Percentiles rank a stretch among this genome's conserved stretches.
These are phyloP conservation scores for Oscheius sp. DNA, from an alignment of 2,888 invertebrate species.

Conservation along the genomic window DNA sequence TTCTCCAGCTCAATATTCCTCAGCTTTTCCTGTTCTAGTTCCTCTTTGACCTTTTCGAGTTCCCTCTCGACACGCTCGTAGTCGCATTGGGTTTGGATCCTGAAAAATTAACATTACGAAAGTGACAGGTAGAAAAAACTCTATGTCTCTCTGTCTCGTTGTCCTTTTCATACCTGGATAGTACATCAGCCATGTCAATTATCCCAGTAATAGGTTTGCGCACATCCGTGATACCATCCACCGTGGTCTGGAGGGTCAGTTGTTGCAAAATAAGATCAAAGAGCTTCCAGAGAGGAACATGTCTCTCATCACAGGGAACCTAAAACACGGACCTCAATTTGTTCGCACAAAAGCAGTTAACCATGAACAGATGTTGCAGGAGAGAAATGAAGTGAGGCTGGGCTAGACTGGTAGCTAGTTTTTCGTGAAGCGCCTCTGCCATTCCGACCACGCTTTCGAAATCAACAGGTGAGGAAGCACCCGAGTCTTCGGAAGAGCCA, in stretches of 20 bases:
- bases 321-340: conserved; percentile 44
- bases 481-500: conserved; percentile 50
- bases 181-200: conserved; percentile 66
- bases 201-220: conserved; percentile 51
- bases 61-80: conserved; percentile 66
- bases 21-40: conserved; percentile 61
- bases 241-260: conserved; percentile 64
- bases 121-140: neutral
- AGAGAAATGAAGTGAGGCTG: conserved; percentile 92
- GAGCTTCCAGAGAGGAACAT: conserved; percentile 91
- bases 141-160: too few species aligned
- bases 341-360: conserved; percentile 73
- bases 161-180: conserved; percentile 46
- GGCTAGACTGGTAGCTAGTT: conserved; percentile 86
- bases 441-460: conserved; percentile 85
- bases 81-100: conserved; percentile 68
- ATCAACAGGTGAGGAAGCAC: conserved; percentile 65
- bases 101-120: conserved; percentile 19
- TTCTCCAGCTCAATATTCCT: conserved; percentile 66
- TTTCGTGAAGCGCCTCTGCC: conserved; percentile 81
- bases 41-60: conserved; percentile 56
- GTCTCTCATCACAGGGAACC: conserved; percentile 84
- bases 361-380: conserved; percentile 86
- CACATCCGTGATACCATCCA: conserved; percentile 61
- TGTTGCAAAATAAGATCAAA: conserved; percentile 95